These are phyloP conservation scores for Planiliza haematocheilus DNA, from an alignment of 2,113 vertebrate genomes.

Conservation along the genomic window DNA sequence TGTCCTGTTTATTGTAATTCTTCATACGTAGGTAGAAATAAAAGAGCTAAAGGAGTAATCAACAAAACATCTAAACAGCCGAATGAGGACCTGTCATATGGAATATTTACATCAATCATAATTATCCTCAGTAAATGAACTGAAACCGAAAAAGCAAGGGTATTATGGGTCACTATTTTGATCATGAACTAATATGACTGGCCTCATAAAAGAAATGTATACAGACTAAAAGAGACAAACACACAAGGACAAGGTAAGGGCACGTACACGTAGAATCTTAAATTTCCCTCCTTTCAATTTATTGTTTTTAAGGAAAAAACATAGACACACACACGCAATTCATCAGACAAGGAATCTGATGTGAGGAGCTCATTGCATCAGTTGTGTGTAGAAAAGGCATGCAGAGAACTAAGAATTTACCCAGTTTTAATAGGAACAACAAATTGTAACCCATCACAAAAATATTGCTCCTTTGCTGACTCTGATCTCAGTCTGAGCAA, in stretches of 20 bases:
- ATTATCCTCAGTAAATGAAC: slow-evolving; percentile 67
- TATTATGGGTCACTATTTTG: slow-evolving; percentile 50
- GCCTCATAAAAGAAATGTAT: slow-evolving; percentile 45
- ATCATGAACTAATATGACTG: slow-evolving; percentile 46
- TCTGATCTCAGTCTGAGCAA: slow-evolving; percentile 43
- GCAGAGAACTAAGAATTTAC: too few relatives aligned
- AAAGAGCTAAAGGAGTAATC: slow-evolving; percentile 59
- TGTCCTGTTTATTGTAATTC: slow-evolving; percentile 46
- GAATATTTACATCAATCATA: slow-evolving; percentile 72
- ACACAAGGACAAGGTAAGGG: slow-evolving; percentile 31
- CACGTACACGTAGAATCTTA: slow-evolving; percentile 2
- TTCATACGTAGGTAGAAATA: slow-evolving; percentile 49
- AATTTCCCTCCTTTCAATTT: not conserved
- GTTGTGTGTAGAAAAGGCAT: not conserved
- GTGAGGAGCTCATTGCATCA: slow-evolving; percentile 30
- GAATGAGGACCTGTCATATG: slow-evolving; percentile 59
- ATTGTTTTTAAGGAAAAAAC: slow-evolving; percentile 27
- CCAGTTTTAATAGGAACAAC: not conserved
- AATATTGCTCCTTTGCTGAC: slow-evolving; percentile 9
- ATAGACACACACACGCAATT: not conserved
- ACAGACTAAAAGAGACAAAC: slow-evolving; percentile 29
- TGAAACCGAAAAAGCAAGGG: slow-evolving; percentile 45
- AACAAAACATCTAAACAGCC: slow-evolving; percentile 65
- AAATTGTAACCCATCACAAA: slow-evolving; percentile 34
- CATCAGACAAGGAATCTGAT: slow-evolving; percentile 7